Conservation (phyloP, 2,888 invertebrate genomes). For the Monoplex corrugatus region DNA sequence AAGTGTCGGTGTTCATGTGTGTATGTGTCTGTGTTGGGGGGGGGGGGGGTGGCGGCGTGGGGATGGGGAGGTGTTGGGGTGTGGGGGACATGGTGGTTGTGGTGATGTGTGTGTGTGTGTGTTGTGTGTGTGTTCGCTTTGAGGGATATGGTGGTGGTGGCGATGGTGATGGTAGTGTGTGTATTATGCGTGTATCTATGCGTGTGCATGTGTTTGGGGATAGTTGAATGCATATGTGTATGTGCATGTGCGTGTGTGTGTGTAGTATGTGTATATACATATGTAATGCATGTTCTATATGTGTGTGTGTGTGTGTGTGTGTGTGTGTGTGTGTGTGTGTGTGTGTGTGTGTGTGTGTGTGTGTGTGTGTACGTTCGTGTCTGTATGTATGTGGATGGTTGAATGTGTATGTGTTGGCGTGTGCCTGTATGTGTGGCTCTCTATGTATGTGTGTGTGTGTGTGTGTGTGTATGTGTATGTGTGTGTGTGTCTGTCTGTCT, state of each 20-base stretch:
- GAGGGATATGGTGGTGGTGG: too few species aligned
- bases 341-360: slow-evolving; percentile 5
- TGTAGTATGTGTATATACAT: too few species aligned
- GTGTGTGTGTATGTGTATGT: not conserved
- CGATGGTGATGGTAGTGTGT: too few species aligned
- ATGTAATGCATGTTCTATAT: too few species aligned
- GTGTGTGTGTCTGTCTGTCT: not conserved
- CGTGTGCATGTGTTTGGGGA: not conserved
- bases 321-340: slow-evolving; percentile 11
- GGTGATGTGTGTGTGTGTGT: not conserved
- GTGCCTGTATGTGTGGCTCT: not conserved
- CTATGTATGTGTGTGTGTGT: not conserved
- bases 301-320: not conserved
- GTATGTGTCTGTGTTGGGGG: not conserved
- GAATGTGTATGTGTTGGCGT: not conserved
- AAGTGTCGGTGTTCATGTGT: not conserved
- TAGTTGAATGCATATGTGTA: not conserved
- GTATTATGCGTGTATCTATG: not conserved
- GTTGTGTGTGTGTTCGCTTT: not conserved
- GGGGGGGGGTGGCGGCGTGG: not conserved
- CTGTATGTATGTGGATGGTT: not conserved
- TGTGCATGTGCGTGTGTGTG: too few species aligned
- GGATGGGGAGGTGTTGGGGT: not conserved
- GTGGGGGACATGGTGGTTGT: not conserved
- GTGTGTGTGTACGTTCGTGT: not conserved